A percentile compares a stretch with the other conserved stretches of the same genome.
Evolutionary conservation across 2,113 vertebrate genomes (phyloP).

Genomic region (Apus apus): DNA sequence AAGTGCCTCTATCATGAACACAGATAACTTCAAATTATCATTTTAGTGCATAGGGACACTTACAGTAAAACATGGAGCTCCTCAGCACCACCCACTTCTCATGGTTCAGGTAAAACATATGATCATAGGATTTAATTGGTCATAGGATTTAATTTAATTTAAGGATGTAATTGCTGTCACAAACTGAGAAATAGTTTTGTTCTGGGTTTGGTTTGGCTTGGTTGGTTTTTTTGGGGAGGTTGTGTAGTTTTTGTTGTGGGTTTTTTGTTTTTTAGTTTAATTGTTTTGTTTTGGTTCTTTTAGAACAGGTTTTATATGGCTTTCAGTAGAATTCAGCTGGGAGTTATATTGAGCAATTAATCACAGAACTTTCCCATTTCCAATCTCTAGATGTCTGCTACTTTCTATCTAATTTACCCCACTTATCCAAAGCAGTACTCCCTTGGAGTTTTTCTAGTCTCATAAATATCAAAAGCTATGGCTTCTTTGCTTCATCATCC

Average conservation of each 20-base stretch:
- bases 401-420: not conserved
- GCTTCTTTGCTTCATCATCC: not conserved
- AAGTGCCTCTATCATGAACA: not conserved
- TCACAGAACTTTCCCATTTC: not conserved
- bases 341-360: not conserved
- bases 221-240: too few relatives aligned
- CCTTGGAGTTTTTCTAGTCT: not conserved
- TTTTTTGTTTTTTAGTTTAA: too few relatives aligned
- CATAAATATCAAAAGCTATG: not conserved
- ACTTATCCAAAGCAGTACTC: not conserved
- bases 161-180: not conserved
- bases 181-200: not conserved
- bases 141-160: too few relatives aligned
- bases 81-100: not conserved
- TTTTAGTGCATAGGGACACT: not conserved
- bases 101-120: not conserved
- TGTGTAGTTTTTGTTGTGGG: too few relatives aligned
- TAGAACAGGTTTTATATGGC: not conserved
- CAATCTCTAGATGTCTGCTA: not conserved
- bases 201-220: not conserved
- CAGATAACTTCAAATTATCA: not conserved
- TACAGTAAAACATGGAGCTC: not conserved
- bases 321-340: not conserved
- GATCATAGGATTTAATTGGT: not conserved
- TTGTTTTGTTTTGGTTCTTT: not conserved